Base-by-base conservation (phyloP, 2,797 vertebrate genomes). In the Parotocinclus haroldoi region DNA sequence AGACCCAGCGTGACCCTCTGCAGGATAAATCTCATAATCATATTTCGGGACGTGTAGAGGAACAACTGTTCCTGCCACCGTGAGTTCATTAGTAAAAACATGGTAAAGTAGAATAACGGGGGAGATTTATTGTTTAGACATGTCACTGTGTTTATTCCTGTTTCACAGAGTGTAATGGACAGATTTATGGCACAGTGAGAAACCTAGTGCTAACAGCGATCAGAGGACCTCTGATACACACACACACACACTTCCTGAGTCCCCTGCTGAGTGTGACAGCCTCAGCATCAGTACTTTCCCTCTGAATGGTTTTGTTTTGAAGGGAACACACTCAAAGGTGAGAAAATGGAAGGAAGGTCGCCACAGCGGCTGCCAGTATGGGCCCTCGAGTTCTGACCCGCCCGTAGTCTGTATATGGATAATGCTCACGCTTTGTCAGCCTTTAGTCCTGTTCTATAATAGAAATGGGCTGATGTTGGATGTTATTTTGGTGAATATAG, bases 171-270 rank as follows among this genome's bases (percentile, higher is more conserved):
- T 11, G 17, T 62, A 57, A 69, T 11, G 16, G 27, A 48, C 13
- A 9, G 57, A 69, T 51, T 10, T 10, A 61, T 4, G 10, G 17
- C 39, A 46, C 18, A 16, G 37, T 19, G 37, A 27, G 9, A 17
- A 18, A 56, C 11, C 36, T 39, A 53, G 44, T 55, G 49, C 36
- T 37, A 51, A 10, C 9, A 58, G 18, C 8, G 59, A 67, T 58
- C 68, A 63, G 4, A 66, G 14, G 58, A 61, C 40, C 68, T 66
- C 66, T 74, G 76, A 78, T 74, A 59, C 65, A 63, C 68, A 46
- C 45, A 46, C 45, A 46, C 45, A 46, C 45, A 46, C 45, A 46
- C 9, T 62, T 45, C 6, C 72, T 9, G n/a, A 58, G 61, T 36
- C 36, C 53, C 27, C 52, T 55, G 18, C 42, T 12, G 19, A 36